Evolutionary conservation across 2,888 invertebrate genomes (phyloP), one percentile per base, ranked within the genome.

Genomic region (Branchipolynoe longqiensis): DNA sequence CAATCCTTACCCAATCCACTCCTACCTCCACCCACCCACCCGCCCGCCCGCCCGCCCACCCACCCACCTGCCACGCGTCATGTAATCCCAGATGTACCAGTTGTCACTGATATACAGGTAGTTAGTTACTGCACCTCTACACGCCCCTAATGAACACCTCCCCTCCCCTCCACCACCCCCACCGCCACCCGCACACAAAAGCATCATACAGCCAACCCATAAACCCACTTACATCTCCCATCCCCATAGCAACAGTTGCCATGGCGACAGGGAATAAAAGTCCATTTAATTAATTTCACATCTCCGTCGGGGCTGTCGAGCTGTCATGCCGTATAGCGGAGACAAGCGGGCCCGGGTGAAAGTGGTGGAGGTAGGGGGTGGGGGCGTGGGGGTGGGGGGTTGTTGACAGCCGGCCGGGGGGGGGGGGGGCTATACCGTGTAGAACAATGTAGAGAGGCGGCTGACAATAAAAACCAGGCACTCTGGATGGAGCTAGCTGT

Each of bases 231-330:
- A 54, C 31, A 78, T 69, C n/a, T 22, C 28, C 78, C 28, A 78
- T 48, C 28, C 28, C 78, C 28, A 78, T 48, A 22, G 38, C 78
- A 78, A 25, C 41, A 14, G 78, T 78, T 48, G 28, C 48, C 48
- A 78, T 78, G 54, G 78, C 41, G 28, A 78, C 78, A n/a, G 28
- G 78, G 28, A 48, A 25, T 2, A 54, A 54, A 78, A 12, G 31
- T 54, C 78, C 41, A 25, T 31, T 78, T 54, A 78, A 78, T 78
- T 78, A 78, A 78, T 48, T 78, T 78, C 41, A 78, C 48, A 78
- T 48, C 18, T 78, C 28, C 41, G 28, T 12, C 48, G 48, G 4
- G 8, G 58, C n/a, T n/a, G n/a, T 48, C 22, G 58, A 58, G 58
- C 58, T 58, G 58, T 58, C 58, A 58, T 4, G n/a, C 58, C 18